Conservation (phyloP, 1,140 invertebrate genomes). For the Drosophila burlai region DNA sequence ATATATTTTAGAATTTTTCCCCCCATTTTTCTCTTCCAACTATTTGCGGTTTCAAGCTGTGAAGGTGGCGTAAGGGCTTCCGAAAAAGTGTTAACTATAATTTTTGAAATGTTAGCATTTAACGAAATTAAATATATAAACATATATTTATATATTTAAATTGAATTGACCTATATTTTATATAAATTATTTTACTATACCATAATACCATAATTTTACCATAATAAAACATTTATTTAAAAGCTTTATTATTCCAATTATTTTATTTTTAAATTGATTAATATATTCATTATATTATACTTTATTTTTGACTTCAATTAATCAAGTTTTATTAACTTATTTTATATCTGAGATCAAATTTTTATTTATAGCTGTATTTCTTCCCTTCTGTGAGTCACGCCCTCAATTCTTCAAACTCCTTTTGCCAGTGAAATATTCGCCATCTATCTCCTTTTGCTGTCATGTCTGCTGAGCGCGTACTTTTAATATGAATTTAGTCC, state of each 20-base stretch:
- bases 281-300: too few species aligned
- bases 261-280: not conserved
- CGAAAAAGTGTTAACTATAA: not conserved
- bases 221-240: not conserved
- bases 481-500: slow-evolving; percentile 84
- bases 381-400: not conserved
- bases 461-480: slow-evolving; percentile 72
- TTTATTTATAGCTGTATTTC: not conserved
- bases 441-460: slow-evolving; percentile 49
- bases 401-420: slow-evolving; percentile 2
- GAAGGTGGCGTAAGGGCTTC: not conserved
- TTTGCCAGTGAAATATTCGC: not conserved
- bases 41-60: slow-evolving; percentile 27
- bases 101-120: not conserved
- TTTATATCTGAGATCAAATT: not conserved
- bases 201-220: too few species aligned
- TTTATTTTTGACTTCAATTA: not conserved
- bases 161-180: not conserved
- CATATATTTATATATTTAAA: too few species aligned
- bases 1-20: slow-evolving; percentile 76
- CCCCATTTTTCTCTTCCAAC: slow-evolving; percentile 44
- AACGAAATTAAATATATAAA: too few species aligned
- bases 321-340: not conserved
- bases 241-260: not conserved
- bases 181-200: not conserved